Percentiles rank a stretch among this genome's conserved stretches.
phyloP scores from a whole-genome alignment of 1,140 invertebrate species.

The Oryctes rhinoceros region DNA sequence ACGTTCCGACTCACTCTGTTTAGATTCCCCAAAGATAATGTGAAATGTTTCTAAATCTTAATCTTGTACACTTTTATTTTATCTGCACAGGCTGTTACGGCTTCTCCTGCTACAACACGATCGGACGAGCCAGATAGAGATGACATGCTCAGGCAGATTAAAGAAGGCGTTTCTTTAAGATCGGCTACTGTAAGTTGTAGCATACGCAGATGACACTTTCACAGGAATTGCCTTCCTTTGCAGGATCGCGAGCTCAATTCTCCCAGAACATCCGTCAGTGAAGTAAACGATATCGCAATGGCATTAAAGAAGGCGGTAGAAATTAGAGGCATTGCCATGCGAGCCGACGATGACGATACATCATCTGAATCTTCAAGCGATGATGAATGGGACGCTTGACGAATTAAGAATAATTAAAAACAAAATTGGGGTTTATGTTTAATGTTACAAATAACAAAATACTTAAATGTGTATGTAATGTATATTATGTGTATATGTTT shows the following conservation, averaged over 20 bases:
- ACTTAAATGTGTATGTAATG: too few relatives aligned
- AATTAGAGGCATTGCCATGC: constrained; percentile 74
- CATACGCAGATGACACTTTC: not conserved
- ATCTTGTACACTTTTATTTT: too few relatives aligned
- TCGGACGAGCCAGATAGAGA: constrained; percentile 60
- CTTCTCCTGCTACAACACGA: constrained; percentile 47
- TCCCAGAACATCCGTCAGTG: constrained; percentile 46
- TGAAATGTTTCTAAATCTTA: too few relatives aligned
- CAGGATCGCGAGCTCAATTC: constrained; percentile 56
- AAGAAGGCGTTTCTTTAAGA: constrained; percentile 79
- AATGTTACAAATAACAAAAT: too few relatives aligned
- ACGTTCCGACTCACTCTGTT: too few relatives aligned
- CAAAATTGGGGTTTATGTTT: too few relatives aligned
- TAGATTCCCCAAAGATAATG: too few relatives aligned
- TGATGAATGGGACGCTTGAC: constrained; percentile 71
- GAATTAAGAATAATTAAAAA: not conserved
- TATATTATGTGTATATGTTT: too few relatives aligned
- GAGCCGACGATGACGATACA: constrained; percentile 70
- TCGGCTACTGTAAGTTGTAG: constrained; percentile 64
- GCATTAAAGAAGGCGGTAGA: constrained; percentile 81
- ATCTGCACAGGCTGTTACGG: constrained; percentile 47
- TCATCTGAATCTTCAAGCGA: constrained; percentile 70
- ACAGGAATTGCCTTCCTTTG: constrained; percentile 40
- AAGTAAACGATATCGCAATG: constrained; percentile 72
- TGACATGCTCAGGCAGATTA: constrained; percentile 81